Evolutionary conservation across 2,113 vertebrate genomes (phyloP).

Genomic region (Propithecus coquereli): DNA sequence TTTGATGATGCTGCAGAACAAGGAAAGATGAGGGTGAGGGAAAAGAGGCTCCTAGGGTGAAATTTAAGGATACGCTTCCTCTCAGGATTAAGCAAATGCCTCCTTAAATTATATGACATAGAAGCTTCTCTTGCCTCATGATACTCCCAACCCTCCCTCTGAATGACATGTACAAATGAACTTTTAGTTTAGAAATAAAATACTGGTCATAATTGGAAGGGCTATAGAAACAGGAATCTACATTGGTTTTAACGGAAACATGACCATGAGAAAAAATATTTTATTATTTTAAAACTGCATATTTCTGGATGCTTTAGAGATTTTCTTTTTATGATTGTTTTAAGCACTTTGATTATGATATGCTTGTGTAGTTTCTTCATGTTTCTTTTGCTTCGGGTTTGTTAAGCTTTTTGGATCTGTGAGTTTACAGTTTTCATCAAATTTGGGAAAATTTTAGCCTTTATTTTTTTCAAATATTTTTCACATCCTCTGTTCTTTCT

Average conservation of each 20-base stretch:
- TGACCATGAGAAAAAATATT: not conserved
- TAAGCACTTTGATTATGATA: not conserved
- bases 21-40: not conserved
- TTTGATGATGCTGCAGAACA: not conserved
- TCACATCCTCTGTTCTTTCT: not conserved
- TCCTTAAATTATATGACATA: not conserved
- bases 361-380: not conserved
- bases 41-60: not conserved
- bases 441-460: not conserved
- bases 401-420: not conserved
- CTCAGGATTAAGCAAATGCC: not conserved
- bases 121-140: not conserved
- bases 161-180: not conserved
- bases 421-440: slow-evolving; percentile 7
- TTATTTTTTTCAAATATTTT: not conserved
- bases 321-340: not conserved
- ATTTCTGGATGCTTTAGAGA: not conserved
- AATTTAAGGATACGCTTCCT: not conserved
- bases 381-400: not conserved
- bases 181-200: not conserved
- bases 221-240: not conserved
- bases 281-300: not conserved
- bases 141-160: not conserved
- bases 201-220: not conserved
- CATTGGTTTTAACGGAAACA: not conserved